Base-by-base conservation (phyloP, 2,113 vertebrate species). In the Ailuropoda melanoleuca region DNA sequence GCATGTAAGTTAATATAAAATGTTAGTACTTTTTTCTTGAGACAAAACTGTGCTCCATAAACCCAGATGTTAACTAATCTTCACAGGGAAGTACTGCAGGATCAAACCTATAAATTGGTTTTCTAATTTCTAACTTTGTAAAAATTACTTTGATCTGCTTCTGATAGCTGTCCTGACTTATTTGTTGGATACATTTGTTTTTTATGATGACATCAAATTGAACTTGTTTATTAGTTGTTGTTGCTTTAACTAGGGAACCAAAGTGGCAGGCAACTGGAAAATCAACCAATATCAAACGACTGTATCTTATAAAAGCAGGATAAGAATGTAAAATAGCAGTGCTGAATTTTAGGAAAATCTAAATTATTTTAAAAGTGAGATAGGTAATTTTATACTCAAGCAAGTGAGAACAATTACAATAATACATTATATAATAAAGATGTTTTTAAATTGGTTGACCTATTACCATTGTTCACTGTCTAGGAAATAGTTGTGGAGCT, bases 291-390 rank as follows among this genome's bases (percentile, higher is more conserved):
- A 90, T 68, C 93, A 70, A 68, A 90, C 66, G n/a, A 50, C 31
- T 58, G 0, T 80, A n/a, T 72, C 10, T 89, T 95, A 9, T 37
- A 70, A 94, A 94, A n/a, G 3, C 70, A 84, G n/a, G 46, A 15
- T 8, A 98, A 37, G 50, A 85, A 90, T 94, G 2, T 88, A 88
- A 95, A 72, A 75, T 95, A 4, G 9, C 48, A 82, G 60, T 92
- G 24, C 18, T 89, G n/a, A 88, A 91, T 95, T 95, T 97, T 75
- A 81, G 92, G 78, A 93, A 81, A 60, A 81, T 21, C 43, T 96
- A 87, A 88, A 68, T 92, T 90, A 89, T 93, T 90, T 88, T 96
- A 66, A 80, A 95, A 91, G 29, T 53, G 66, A 97, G 19, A 72
- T 85, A 50, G 23, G 8, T 87, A 43, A 66, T 70, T 90, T 95